Evolutionary conservation across 2,888 invertebrate genomes (phyloP), one percentile per base, ranked within the genome.

Genomic region (Coenonympha glycerion): DNA sequence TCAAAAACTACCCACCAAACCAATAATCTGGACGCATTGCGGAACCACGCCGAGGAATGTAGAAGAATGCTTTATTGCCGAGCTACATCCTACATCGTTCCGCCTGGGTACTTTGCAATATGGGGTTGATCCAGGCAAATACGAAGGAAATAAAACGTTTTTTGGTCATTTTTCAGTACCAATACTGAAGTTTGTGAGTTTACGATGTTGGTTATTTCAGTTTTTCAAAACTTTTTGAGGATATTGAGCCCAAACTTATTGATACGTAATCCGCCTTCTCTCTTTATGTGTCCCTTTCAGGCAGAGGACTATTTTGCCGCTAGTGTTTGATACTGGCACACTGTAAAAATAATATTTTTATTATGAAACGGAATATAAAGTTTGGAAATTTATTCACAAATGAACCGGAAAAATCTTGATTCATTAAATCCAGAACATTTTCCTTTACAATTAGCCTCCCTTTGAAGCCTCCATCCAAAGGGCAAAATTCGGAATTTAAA

Each of bases 1-100:
- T 69, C 67, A 63, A 65, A 72, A 72, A 45, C 34, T 34, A 69
- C 30, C 18, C 36, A 28, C 28, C 66, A 68, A 66, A 60, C 65
- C 70, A 68, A 71, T 70, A 71, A 72, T 69, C 63, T 64, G 63
- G 68, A 64, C 59, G 70, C 71, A 72, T 73, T 72, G 73, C 71
- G 74, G 73, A 74, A 75, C 68, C 68, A 65, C 56, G 56, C 71
- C 69, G 69, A 71, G 55, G 62, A 70, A 69, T 69, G 68, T 62
- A 63, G 64, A 61, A 67, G 64, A 54, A 70, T 74, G 69, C 69
- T 69, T 73, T 71, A 76, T 73, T 66, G 71, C 52, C 45, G 22
- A 33, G 42, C n/a, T 44, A 44, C 31, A 44, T 30, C 63, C 64
- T 63, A 56, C 60, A 56, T 57, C 49, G 64, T 64, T 57, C 61